A percentile compares a stretch with the other conserved stretches of the same genome.
phyloP scores from a whole-genome alignment of 2,888 invertebrate species.

The Spodoptera picta region DNA sequence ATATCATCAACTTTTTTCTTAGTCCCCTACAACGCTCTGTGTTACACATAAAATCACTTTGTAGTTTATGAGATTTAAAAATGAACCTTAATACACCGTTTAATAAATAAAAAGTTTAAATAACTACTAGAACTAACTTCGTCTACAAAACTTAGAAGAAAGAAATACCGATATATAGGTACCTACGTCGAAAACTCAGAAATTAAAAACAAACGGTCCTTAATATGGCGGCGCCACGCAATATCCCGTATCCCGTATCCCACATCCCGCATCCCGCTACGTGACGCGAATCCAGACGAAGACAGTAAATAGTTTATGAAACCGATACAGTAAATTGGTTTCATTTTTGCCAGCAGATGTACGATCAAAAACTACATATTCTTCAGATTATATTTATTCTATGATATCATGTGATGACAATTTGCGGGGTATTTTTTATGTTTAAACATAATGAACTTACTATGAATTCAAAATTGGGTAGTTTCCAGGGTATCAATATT shows the following conservation, averaged over 20 bases:
- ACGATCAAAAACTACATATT: conserved; percentile 18
- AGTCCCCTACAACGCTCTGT: no score
- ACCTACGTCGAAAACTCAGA: conserved; percentile 19
- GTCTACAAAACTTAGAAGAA: neutral
- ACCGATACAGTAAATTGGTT: conserved; percentile 64
- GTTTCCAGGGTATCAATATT: no score
- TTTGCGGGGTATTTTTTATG: neutral
- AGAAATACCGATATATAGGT: conserved; percentile 8
- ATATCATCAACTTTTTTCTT: no score
- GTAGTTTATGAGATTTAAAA: no score
- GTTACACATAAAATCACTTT: no score
- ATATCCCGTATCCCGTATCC: conserved; percentile 46
- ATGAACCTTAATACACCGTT: no score
- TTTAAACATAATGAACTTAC: no score
- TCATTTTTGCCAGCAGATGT: conserved; percentile 58
- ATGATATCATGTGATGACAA: neutral
- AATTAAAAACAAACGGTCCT: conserved; percentile 39
- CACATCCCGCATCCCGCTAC: conserved; percentile 39
- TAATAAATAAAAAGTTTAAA: no score
- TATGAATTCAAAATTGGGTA: no score
- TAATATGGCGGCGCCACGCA: conserved; percentile 51
- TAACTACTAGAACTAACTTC: no score
- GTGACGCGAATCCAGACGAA: conserved; percentile 55
- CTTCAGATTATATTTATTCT: conserved; percentile 7
- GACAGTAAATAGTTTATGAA: conserved; percentile 61